Conservation (phyloP, 2,888 invertebrate species). For the Craniophora ligustri region DNA sequence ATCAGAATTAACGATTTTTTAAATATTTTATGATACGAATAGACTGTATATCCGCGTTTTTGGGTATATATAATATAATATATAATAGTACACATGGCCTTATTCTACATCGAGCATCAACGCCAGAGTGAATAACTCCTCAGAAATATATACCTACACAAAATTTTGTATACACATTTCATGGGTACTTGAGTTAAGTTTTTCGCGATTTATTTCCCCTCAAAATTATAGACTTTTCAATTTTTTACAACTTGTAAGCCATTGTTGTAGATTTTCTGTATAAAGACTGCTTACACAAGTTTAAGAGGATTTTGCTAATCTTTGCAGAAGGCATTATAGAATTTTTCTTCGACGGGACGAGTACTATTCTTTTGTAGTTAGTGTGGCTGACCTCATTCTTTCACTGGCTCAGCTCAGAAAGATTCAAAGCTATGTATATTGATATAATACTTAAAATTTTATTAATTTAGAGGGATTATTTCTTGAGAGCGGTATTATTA, state of each 20-base stretch:
- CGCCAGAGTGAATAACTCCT: no score
- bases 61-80: no score
- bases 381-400: constrained; percentile 20
- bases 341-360: constrained; percentile 3
- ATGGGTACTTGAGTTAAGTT: no score
- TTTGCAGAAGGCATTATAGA: constrained; percentile 15
- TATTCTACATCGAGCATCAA: no score
- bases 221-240: no score
- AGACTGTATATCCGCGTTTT: no score
- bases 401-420: constrained; percentile 6
- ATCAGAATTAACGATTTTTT: no score
- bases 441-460: constrained; percentile 10
- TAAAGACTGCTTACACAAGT: constrained; percentile 8
- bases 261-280: not conserved
- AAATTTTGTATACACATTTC: no score
- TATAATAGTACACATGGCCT: no score
- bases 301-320: constrained; percentile 21
- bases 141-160: no score
- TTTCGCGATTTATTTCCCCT: no score
- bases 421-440: constrained; percentile 14
- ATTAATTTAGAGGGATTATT: not conserved
- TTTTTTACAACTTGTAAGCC: not conserved
- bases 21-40: no score
- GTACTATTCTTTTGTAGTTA: constrained; percentile 29
- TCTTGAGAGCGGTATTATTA: not conserved